A percentile compares a stretch with the other conserved stretches of the same genome.
Evolutionary conservation across 2,797 vertebrate genomes (phyloP).

Genomic region (Macropodus opercularis): DNA sequence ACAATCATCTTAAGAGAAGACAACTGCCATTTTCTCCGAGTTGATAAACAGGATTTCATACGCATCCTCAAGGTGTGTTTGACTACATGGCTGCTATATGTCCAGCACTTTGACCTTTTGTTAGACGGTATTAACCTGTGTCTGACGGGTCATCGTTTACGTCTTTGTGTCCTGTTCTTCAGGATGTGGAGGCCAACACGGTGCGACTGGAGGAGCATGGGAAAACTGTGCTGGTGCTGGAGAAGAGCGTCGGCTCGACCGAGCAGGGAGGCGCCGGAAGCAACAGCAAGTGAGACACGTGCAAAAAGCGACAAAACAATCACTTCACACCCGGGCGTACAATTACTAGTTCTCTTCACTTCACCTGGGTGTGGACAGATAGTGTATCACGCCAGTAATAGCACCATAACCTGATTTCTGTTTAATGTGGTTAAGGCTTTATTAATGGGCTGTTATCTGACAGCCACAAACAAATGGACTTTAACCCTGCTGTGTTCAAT

Average conservation of each 20-base stretch:
- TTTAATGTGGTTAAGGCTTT: constrained; percentile 1
- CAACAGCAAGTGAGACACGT: constrained; percentile 79
- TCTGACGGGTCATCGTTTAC: background rate
- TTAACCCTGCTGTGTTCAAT: constrained; percentile 31
- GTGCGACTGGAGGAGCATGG: constrained; percentile 96
- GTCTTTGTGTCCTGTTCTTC: constrained; percentile 14
- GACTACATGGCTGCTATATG: background rate
- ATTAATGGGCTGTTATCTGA: constrained; percentile 29
- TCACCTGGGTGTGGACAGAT: constrained; percentile 11
- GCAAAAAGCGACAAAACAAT: constrained; percentile 12
- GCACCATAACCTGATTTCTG: constrained; percentile 8
- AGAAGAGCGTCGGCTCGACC: constrained; percentile 82
- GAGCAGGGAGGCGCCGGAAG: constrained; percentile 74
- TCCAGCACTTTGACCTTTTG: background rate
- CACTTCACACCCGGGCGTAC: constrained; percentile 13
- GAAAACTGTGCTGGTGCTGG: constrained; percentile 92
- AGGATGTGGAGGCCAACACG: constrained; percentile 97
- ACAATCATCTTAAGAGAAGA: constrained; percentile 94
- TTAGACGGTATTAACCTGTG: background rate
- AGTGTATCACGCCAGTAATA: background rate
- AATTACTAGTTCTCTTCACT: background rate
- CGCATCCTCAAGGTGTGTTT: constrained; percentile 91
- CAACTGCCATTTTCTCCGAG: constrained; percentile 94
- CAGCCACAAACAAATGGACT: constrained; percentile 31
- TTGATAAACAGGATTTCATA: constrained; percentile 96